A percentile compares a stretch with the other conserved stretches of the same genome.
phyloP scores from a whole-genome alignment of 2,888 invertebrate genomes.

The Erebia aethiops region DNA sequence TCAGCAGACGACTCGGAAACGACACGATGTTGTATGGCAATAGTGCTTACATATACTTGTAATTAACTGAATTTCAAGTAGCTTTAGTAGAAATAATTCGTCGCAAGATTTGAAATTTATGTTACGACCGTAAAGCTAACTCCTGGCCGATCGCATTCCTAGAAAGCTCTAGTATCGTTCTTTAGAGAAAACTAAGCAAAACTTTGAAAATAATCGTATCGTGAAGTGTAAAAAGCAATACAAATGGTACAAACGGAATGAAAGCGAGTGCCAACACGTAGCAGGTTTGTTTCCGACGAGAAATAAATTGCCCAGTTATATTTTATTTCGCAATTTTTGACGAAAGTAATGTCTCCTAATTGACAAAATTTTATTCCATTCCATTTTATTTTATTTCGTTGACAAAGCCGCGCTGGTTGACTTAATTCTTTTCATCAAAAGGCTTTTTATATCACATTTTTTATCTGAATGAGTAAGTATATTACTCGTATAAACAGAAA shows the following conservation, averaged over 20 bases:
- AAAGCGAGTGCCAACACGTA: constrained; percentile 26
- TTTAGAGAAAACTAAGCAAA: background rate
- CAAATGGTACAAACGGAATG: constrained; percentile 18
- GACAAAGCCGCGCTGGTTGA: background rate
- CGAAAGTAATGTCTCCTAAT: constrained; percentile 21
- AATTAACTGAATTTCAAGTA: background rate
- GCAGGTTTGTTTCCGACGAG: constrained; percentile 28
- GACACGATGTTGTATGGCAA: background rate
- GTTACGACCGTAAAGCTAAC: background rate
- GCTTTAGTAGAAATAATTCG: background rate
- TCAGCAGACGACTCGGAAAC: constrained; percentile 4
- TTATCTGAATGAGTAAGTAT: too few species aligned
- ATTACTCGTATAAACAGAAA: too few species aligned
- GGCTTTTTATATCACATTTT: background rate
- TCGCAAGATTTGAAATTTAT: background rate
- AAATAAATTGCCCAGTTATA: constrained; percentile 24
- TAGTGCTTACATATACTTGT: background rate
- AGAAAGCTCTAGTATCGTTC: background rate
- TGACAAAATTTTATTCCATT: constrained; percentile 16
- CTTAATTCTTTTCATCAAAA: background rate
- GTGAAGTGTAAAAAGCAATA: background rate
- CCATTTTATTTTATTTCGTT: constrained; percentile 11
- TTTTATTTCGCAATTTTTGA: constrained; percentile 26
- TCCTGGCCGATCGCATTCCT: too few species aligned
- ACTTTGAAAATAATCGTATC: constrained; percentile 10